Base-by-base conservation (phyloP, 2,113 vertebrate species). In the Sterna hirundo region DNA sequence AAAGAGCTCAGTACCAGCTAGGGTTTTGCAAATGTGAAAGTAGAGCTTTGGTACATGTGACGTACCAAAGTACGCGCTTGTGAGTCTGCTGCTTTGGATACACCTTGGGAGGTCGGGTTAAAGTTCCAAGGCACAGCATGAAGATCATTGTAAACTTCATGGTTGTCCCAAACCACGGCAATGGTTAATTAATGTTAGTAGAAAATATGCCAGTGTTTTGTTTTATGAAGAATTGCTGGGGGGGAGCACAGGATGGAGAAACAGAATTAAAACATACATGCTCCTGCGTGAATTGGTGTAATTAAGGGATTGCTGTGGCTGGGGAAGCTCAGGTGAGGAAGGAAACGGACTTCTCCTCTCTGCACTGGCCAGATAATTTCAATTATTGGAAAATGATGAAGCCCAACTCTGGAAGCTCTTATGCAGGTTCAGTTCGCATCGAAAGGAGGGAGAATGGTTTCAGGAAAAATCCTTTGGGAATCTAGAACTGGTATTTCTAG, bases 121-220 rank as follows among this genome's bases (percentile, higher is more conserved):
- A 21, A 19, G n/a, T 52, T 47, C 70, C 69, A 34, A 58, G n/a
- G 66, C 55, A 36, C 55, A 68, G 21, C 7, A 8, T 7, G 13
- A n/a, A 52, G 46, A 20, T 30, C 25, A 0, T 0, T 54, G 44
- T 57, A 90, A 86, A 47, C 47, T 57, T 7, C 5, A 7, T 10
- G 40, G 30, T 69, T 27, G 36, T 38, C 60, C 61, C 61, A 19
- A 19, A 64, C 61, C 17, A 40, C 26, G 8, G 13, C 61, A 29
- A 12, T 7, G 40, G 32, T 10, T 51, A 64, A 42, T 66, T 62
- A 21, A 25, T 51, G 32, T 26, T 78, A 22, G 57, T 2, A 64
- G 15, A 52, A 86, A n/a, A 81, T 51, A 13, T 0, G 1, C 8
- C 11, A 6, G 19, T 36, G 25, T 18, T 19, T 84, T 72, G 32